Evolutionary conservation across 2,888 invertebrate species (phyloP), one percentile per base, ranked within the genome.

Genomic region (Phragmatobia fuliginosa): DNA sequence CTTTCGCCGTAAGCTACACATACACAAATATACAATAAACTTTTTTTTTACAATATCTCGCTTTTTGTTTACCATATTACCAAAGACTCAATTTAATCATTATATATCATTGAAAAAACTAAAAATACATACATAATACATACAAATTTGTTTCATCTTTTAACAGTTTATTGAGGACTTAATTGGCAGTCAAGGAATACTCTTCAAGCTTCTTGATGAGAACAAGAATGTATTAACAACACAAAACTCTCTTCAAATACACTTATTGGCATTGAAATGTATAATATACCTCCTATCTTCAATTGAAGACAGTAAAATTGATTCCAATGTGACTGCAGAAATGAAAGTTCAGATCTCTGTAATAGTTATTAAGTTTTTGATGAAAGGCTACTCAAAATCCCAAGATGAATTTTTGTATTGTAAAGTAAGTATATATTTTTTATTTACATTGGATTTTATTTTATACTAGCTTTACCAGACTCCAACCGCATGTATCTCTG

Each of bases 361-460:
- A 80, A 78, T 92, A 67, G 89, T 95, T 79, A 77, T 95, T 33
- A 88, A 85, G 64, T 91, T 93, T 80, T 79, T 96, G 59, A 85
- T 92, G 84, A 91, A 85, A 71, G 91, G 92, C 14, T 86, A 85
- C 73, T 75, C 79, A 32, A 90, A 88, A 70, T 81, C 83, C 62
- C 88, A 91, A 76, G 94, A 95, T 88, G 94, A 95, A 75, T 89
- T 94, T 80, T 83, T 94, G 59, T 93, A 94, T 83, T 94, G 92
- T 83, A 96, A 96, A 91, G 96, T 96, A 86, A 83, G 87, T 80
- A 64, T 28, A 21, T 0, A 10, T 6, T 62, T 63, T 32, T 16
- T n/a, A 49, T 18, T 14, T 14, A 21, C 7, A 6, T 45, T 45
- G 7, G 6, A 45, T 45, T 21, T 21, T 45, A n/a, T n/a, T n/a